These are phyloP conservation scores for Ophion ellenae DNA, from an alignment of 2,888 invertebrate species.

Conservation along the genomic window DNA sequence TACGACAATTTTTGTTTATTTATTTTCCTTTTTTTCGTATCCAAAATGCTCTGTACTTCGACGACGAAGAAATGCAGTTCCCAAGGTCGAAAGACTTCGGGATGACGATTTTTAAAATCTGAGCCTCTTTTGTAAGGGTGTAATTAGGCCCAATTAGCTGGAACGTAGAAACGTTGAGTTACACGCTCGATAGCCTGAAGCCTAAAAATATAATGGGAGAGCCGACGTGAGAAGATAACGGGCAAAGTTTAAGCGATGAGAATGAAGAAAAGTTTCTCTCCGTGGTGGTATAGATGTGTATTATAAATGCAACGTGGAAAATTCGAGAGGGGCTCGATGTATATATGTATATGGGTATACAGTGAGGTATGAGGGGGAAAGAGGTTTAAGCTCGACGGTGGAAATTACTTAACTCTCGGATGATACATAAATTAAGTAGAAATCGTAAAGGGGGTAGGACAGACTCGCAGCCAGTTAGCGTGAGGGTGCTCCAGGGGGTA, in stretches of 20 bases:
- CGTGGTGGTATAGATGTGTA: conserved; percentile 60
- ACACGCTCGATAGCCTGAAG: not conserved
- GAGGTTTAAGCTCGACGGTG: conserved; percentile 72
- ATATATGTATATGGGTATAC: conserved; percentile 9
- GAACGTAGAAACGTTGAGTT: not conserved
- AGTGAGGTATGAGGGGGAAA: conserved; percentile 29
- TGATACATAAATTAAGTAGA: conserved; percentile 84
- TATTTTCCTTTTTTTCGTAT: not conserved
- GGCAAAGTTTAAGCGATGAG: conserved; percentile 67
- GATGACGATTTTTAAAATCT: not conserved
- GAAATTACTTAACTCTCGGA: conserved; percentile 84
- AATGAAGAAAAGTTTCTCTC: conserved; percentile 71
- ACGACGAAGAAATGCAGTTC: no score
- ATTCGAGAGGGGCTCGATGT: conserved; percentile 7
- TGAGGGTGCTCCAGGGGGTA: conserved; percentile 84
- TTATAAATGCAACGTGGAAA: conserved; percentile 57
- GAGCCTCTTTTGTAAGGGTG: not conserved
- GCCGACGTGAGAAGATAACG: conserved; percentile 57
- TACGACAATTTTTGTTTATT: no score
- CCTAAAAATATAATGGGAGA: conserved; percentile 29
- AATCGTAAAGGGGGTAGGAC: conserved; percentile 83
- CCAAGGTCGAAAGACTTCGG: not conserved
- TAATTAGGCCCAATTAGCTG: not conserved
- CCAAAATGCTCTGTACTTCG: not conserved
- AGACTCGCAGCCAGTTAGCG: conserved; percentile 83